phyloP scores from a whole-genome alignment of 2,113 vertebrate species.

The Macheiramphus alcinus region DNA sequence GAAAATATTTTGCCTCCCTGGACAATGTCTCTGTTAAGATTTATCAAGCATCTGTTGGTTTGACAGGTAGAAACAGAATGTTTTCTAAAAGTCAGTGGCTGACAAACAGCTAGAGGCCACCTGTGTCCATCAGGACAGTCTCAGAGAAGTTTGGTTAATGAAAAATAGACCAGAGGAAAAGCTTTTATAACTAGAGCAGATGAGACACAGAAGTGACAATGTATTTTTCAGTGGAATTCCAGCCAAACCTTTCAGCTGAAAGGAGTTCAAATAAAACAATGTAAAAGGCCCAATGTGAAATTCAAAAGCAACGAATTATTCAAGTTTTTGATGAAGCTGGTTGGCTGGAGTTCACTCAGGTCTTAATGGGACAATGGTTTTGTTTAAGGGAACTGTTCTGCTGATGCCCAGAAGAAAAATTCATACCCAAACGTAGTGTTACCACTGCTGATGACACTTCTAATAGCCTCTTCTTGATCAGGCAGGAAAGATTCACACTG shows the following conservation, averaged over 20 bases:
- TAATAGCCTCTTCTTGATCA: slow-evolving; percentile 51
- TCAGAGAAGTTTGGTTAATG: background rate
- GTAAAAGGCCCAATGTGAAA: background rate
- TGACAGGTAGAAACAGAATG: background rate
- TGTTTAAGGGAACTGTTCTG: background rate
- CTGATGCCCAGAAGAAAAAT: background rate
- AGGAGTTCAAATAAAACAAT: background rate
- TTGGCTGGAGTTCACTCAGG: background rate
- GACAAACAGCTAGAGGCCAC: background rate
- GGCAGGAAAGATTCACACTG: slow-evolving; percentile 44
- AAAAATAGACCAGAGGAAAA: background rate
- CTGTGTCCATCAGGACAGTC: background rate
- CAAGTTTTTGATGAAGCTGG: background rate
- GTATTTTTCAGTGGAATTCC: background rate
- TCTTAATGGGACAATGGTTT: background rate
- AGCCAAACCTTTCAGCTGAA: background rate
- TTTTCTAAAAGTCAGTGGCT: background rate
- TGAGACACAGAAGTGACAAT: background rate
- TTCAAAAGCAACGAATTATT: background rate
- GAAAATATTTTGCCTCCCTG: background rate
- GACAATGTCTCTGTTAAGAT: background rate
- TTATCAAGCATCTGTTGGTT: background rate
- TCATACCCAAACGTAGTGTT: slow-evolving; percentile 57
- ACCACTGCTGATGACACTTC: background rate
- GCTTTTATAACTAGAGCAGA: background rate